Evolutionary conservation across 2,113 vertebrate genomes (phyloP).

Genomic region (Trichomycterus rosablanca): DNA sequence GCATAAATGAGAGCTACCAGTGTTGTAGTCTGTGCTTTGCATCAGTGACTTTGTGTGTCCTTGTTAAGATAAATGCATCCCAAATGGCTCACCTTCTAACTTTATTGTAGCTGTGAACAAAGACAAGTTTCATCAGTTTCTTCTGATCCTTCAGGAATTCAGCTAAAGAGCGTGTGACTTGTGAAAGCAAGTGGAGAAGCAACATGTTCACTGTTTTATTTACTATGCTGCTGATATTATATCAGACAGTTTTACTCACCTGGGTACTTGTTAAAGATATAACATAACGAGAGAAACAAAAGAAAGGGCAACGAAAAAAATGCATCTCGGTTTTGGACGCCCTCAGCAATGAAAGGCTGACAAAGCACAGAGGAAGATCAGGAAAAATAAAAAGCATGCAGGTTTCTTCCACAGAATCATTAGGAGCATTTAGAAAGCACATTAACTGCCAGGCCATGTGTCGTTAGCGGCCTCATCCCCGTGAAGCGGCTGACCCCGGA

Average conservation of each 20-base stretch:
- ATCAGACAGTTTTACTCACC: background rate
- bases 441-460: conserved; percentile 63
- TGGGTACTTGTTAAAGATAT: conserved; percentile 37
- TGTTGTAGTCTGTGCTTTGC: too few species aligned
- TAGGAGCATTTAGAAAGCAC: conserved; percentile 61
- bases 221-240: conserved; percentile 43
- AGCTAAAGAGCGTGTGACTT: conserved; percentile 3
- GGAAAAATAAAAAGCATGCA: conserved; percentile 23
- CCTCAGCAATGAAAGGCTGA: conserved; percentile 46
- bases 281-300: conserved; percentile 36
- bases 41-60: too few species aligned
- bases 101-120: conserved; percentile 18
- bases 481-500: conserved; percentile 56
- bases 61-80: conserved; percentile 24
- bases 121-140: conserved; percentile 28
- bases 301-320: conserved; percentile 37
- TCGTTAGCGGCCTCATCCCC: conserved; percentile 60
- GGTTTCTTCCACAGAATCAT: conserved; percentile 55
- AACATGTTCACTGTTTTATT: conserved; percentile 38
- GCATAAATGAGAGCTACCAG: too few species aligned
- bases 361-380: conserved; percentile 41
- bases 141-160: conserved; percentile 8
- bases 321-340: conserved; percentile 21
- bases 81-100: conserved; percentile 28
- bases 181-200: conserved; percentile 25